Percentiles rank a stretch among this genome's conserved stretches.
These are phyloP conservation scores for Agrochola circellaris DNA, from an alignment of 2,888 invertebrate species.

Conservation along the genomic window DNA sequence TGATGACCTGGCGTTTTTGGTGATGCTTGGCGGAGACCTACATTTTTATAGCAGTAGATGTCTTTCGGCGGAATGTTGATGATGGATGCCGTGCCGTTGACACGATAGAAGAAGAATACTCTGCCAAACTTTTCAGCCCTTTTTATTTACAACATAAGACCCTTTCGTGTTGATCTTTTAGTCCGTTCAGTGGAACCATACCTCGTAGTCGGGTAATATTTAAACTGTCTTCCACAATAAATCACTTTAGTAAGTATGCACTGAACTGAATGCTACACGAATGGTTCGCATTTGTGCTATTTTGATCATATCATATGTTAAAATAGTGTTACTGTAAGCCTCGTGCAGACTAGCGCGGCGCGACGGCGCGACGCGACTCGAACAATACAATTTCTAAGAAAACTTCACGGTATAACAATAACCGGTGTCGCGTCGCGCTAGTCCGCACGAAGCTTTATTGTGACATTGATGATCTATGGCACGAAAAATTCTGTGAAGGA, in stretches of 20 bases:
- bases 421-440: too few relatives aligned
- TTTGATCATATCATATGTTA: neutral
- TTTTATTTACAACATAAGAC: too few relatives aligned
- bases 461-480: neutral
- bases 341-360: too few relatives aligned
- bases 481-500: neutral
- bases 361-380: too few relatives aligned
- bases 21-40: neutral
- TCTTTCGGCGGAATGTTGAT: neutral
- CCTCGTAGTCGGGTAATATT: conserved; percentile 50
- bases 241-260: conserved; percentile 49
- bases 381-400: too few relatives aligned
- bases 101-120: too few relatives aligned
- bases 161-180: too few relatives aligned
- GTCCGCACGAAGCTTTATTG: too few relatives aligned
- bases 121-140: too few relatives aligned
- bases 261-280: conserved; percentile 32
- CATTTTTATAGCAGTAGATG: neutral
- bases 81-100: too few relatives aligned
- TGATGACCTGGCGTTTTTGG: neutral
- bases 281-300: conserved; percentile 27
- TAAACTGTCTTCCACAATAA: conserved; percentile 60
- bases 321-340: too few relatives aligned
- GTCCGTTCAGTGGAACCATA: conserved; percentile 9
- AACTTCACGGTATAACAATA: too few relatives aligned